Base-by-base conservation (phyloP, 2,113 vertebrate species). In the Tretioscincus oriximinensis region DNA sequence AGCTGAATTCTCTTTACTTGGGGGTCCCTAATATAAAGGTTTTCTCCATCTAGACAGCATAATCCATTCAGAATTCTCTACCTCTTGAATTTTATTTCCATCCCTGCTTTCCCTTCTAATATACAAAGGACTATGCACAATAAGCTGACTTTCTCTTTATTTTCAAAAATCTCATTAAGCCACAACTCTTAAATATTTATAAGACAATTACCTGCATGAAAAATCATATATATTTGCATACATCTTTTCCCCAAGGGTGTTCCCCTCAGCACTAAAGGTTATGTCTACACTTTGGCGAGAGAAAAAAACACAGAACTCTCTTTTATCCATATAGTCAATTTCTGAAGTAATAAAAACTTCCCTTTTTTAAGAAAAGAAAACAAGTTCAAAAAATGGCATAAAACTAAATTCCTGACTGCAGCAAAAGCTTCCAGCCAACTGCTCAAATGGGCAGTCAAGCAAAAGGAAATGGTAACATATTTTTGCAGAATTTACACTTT, bases 401-500 rank as follows among this genome's bases (percentile, higher is more conserved):
- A 90, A 90, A 89, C 82, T 91, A 90, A 93, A 92, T 88, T 89
- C 88, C 83, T 65, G 89, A 78, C 83, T 90, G 71, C 85, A 89
- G 83, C 41, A 84, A 89, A 88, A 81, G 84, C 77, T 85, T 90
- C 73, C 77, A 91, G 90, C 92, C 91, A 91, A 88, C 82, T 90
- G 89, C 85, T 91, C 76, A 86, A 90, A 84, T 85, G 81, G 89
- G 84, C 88, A 92, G 83, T 65, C 63, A 81, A 88, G 75, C 63
- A 80, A 89, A 65, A 93, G 90, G 90, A 92, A 92, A 91, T 87
- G 88, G 87, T 89, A 91, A 90, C 91, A 92, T 89, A 87, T 90
- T 92, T 91, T 82, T 91, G 88, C 86, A 91, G 89, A 88, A 92
- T 89, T 92, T 92, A 93, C 88, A 90, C 85, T 91, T 92, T 89